A percentile compares a stretch with the other conserved stretches of the same genome.
phyloP scores from a whole-genome alignment of 2,888 invertebrate genomes.

The Tipula helvola region DNA sequence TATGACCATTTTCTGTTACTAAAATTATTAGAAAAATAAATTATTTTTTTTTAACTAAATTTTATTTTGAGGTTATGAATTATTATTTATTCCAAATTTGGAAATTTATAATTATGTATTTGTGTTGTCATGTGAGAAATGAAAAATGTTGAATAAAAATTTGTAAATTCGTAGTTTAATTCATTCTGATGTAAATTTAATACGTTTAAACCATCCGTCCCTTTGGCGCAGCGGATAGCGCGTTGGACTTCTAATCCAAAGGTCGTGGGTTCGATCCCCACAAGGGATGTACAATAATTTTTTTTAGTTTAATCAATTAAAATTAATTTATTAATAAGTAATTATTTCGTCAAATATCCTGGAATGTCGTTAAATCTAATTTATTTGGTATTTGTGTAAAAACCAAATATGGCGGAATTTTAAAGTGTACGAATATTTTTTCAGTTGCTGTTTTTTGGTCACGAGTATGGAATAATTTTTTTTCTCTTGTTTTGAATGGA shows the following conservation, averaged over 20 bases:
- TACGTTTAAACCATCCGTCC: not conserved
- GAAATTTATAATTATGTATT: not conserved
- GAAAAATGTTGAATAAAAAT: not conserved
- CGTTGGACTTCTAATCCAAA: conserved; percentile 11
- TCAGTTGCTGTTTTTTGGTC: no score
- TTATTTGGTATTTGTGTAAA: no score
- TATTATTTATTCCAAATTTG: not conserved
- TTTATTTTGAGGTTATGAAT: not conserved
- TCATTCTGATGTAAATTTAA: not conserved
- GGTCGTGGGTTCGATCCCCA: conserved; percentile 11
- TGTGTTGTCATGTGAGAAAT: not conserved
- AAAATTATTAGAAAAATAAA: not conserved
- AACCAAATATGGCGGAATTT: no score
- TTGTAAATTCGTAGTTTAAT: not conserved
- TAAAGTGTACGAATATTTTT: no score
- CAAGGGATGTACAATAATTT: not conserved
- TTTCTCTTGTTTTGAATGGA: no score
- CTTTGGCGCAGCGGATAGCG: conserved; percentile 11
- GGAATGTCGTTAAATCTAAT: no score
- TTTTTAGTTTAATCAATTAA: no score
- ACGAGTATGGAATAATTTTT: no score
- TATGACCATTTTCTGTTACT: no score
- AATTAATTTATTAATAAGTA: no score
- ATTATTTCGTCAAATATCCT: no score
- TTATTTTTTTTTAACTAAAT: not conserved